Base-by-base conservation (phyloP, 2,888 invertebrate genomes). In the Dromius quadrimaculatus region DNA sequence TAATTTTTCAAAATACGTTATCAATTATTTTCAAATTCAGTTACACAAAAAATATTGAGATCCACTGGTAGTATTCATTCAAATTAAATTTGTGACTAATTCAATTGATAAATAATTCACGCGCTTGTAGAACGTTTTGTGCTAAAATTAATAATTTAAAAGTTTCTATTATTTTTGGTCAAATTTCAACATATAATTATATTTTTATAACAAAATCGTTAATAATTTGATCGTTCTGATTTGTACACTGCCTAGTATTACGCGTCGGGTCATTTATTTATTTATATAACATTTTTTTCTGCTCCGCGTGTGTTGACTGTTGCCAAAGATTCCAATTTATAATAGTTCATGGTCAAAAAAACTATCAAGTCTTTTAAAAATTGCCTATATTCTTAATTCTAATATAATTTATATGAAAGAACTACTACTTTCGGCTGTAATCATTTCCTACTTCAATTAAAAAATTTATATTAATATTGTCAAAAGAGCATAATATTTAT, bases 201-300 rank as follows among this genome's bases (percentile, higher is more conserved):
- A 5, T 28, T 5, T 5, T 28, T 8, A 5, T 28, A 28, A 28
- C 3, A 28, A 28, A 5, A 8, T 28, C 28, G 8, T 5, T 28
- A 28, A 28, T 28, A 28, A 28, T 28, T 5, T 41, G 17, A 17
- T 9, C 2, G 15, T 47, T 8, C 47, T n/a, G 8, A 45, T 20
- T 45, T 45, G 34, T 11, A 13, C 4, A 15, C 20, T 23, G 20
- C 8, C 23, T 20, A 13, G 54, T 4, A 17, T 17, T 28, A 36
- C 61, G 38, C 38, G 5, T 61, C 2, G 9, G 38, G 11, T 20
- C 19, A 13, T 36, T 61, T 61, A 61, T 61, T 61, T 61, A n/a
- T n/a, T 22, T 22, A 61, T 61, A 34, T 22, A 28, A 57, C 5
- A 57, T 61, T 34, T 61, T 61, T 61, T 36, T 17, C 15, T 5